Percentiles rank a stretch among this genome's conserved stretches.
These are phyloP conservation scores for Xanthostigma xanthostigma DNA, from an alignment of 2,888 invertebrate species.

Conservation along the genomic window DNA sequence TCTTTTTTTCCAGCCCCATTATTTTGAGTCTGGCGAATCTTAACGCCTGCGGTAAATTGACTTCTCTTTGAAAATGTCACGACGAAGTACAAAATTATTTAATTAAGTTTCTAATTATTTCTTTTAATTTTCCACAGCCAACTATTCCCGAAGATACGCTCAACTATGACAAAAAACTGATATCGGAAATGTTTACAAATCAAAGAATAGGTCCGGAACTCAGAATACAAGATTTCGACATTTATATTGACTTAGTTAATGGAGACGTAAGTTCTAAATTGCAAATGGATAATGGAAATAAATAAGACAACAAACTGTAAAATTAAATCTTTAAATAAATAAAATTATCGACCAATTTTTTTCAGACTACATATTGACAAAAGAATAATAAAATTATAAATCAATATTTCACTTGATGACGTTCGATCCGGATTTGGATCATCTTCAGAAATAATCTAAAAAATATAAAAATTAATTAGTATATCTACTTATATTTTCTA, in stretches of 20 bases:
- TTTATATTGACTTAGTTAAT: conserved; percentile 60
- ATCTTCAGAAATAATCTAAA: too few relatives aligned
- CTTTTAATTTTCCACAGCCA: conserved; percentile 38
- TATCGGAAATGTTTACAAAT: conserved; percentile 49
- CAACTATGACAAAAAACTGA: conserved; percentile 40
- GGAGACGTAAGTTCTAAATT: conserved; percentile 34
- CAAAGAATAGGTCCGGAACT: conserved; percentile 60
- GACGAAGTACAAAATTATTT: background rate
- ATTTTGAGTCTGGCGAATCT: too few relatives aligned
- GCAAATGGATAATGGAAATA: conserved; percentile 8
- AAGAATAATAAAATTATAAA: too few relatives aligned
- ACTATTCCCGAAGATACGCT: conserved; percentile 57
- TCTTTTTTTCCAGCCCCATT: too few relatives aligned
- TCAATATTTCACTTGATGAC: too few relatives aligned
- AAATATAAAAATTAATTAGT: too few relatives aligned
- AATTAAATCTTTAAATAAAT: background rate
- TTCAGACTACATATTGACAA: too few relatives aligned
- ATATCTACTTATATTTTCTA: too few relatives aligned
- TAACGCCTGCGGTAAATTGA: too few relatives aligned
- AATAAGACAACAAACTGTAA: background rate
- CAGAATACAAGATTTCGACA: conserved; percentile 63
- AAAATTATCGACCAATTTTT: too few relatives aligned
- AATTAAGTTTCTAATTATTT: conserved; percentile 1
- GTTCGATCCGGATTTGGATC: too few relatives aligned
- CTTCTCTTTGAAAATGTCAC: too few relatives aligned